Evolutionary conservation across 2,797 vertebrate species (phyloP).

Genomic region (Amblyraja radiata): DNA sequence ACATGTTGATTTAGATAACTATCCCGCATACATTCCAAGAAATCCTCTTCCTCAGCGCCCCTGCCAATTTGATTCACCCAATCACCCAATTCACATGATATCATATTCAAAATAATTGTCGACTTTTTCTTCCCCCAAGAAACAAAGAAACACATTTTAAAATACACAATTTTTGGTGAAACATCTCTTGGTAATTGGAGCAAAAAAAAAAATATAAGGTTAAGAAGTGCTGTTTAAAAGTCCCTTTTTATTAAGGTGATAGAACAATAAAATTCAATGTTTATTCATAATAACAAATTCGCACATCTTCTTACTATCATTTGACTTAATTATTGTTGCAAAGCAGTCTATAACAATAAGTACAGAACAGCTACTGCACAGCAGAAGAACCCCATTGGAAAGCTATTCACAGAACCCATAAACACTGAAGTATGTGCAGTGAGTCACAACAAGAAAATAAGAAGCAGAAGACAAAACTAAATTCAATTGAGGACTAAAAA

Average conservation of each 20-base stretch:
- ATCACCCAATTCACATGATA: no score
- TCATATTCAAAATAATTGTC: not conserved
- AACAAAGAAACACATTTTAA: not conserved
- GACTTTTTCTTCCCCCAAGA: not conserved
- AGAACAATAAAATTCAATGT: not conserved
- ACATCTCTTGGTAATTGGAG: not conserved
- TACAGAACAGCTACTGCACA: not conserved
- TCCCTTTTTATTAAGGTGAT: not conserved
- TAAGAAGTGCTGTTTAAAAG: not conserved
- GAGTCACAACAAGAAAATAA: not conserved
- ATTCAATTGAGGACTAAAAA: not conserved
- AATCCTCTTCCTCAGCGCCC: no score
- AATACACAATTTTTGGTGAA: not conserved
- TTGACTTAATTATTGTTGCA: not conserved
- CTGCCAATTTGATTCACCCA: no score
- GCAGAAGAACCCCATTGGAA: not conserved
- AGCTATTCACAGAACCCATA: not conserved
- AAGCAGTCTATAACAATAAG: not conserved
- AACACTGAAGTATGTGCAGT: not conserved
- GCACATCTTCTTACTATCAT: not conserved
- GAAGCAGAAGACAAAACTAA: not conserved
- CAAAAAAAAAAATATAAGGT: not conserved
- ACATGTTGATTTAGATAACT: no score
- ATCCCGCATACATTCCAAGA: no score
- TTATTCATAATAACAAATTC: not conserved